Conservation (phyloP, 2,113 vertebrate genomes). For the Machaerirhynchus nigripectus region DNA sequence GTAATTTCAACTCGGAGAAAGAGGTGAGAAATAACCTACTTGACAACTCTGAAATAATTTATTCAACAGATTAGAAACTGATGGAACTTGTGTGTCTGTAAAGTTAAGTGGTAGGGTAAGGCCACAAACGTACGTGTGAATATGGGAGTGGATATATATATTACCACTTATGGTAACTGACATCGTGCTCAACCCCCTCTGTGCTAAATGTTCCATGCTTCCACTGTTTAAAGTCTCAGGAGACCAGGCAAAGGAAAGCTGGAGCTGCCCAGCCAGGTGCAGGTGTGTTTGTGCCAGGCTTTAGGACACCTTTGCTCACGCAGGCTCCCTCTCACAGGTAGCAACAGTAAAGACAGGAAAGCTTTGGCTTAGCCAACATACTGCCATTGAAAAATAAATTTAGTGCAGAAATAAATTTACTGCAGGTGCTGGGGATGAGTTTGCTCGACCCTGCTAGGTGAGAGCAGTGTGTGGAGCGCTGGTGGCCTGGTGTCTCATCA, state of each 20-base stretch:
- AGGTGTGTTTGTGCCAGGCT: neutral
- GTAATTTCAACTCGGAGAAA: conserved; percentile 18
- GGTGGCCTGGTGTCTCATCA: neutral
- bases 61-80: conserved; percentile 27
- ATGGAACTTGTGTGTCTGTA: neutral
- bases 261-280: neutral
- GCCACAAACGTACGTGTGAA: neutral
- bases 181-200: neutral
- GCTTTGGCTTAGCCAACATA: neutral
- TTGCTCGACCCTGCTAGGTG: fast-evolving
- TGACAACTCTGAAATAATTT: conserved; percentile 40
- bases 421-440: neutral
- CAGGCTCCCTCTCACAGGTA: neutral
- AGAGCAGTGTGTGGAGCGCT: neutral
- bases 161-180: neutral
- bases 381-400: neutral
- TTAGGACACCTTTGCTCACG: neutral
- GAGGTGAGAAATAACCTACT: conserved; percentile 53
- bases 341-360: neutral
- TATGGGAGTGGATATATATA: neutral
- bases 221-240: neutral
- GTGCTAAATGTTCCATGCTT: neutral
- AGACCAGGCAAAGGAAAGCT: neutral
- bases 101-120: neutral
- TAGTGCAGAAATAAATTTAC: neutral